These are phyloP conservation scores for Cydia strobilella DNA, from an alignment of 1,140 invertebrate species.

Conservation along the genomic window DNA sequence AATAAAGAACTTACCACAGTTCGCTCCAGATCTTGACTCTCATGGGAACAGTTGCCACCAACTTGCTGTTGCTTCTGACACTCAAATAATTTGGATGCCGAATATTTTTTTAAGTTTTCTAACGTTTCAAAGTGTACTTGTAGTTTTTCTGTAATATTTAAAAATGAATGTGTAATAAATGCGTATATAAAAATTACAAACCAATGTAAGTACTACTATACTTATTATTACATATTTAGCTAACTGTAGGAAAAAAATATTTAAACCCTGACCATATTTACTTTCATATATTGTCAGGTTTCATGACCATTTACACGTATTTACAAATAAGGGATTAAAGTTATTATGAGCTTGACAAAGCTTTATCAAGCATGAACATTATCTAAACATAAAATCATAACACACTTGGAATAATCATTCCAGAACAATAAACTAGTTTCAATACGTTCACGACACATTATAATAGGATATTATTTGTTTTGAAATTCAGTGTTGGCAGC, in stretches of 20 bases:
- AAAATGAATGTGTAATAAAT: background rate
- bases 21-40: conserved; percentile 73
- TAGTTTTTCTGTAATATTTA: conserved; percentile 67
- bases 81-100: conserved; percentile 72
- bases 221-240: too few relatives aligned
- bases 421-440: background rate
- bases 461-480: conserved; percentile 48
- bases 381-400: background rate
- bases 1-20: conserved; percentile 69
- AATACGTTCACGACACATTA: background rate
- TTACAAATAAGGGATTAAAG: too few relatives aligned
- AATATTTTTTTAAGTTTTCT: conserved; percentile 76
- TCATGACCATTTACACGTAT: too few relatives aligned
- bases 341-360: too few relatives aligned
- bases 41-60: conserved; percentile 75
- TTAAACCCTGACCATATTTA: too few relatives aligned
- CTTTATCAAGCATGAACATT: too few relatives aligned
- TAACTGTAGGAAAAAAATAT: too few relatives aligned
- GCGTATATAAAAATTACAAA: background rate
- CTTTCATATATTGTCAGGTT: too few relatives aligned
- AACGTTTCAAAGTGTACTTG: conserved; percentile 76
- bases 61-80: conserved; percentile 76
- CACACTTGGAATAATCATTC: background rate
- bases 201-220: too few relatives aligned
- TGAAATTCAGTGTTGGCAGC: conserved; percentile 48